Conservation (phyloP, 2,797 vertebrate genomes). For the Triplophysa bombifrons region DNA sequence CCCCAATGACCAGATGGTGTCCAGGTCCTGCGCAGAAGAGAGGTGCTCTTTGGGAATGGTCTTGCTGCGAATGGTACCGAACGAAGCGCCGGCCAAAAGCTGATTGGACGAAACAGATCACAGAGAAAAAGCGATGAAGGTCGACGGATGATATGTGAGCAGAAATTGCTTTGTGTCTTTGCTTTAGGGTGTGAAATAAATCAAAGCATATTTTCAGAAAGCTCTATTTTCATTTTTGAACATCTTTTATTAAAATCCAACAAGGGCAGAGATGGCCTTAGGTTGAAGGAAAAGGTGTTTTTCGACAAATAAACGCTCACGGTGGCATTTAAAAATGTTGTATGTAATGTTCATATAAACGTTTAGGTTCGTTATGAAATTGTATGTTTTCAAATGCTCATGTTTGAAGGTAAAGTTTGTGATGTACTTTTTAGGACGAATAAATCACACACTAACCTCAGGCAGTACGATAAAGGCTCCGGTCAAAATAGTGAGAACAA, state of each 20-base stretch:
- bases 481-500: constrained; percentile 93
- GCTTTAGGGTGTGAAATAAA: constrained; percentile 63
- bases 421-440: background rate
- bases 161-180: constrained; percentile 66
- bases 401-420: background rate
- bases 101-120: constrained; percentile 60
- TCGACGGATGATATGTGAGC: constrained; percentile 48
- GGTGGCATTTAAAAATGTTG: background rate
- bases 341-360: background rate
- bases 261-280: constrained; percentile 3
- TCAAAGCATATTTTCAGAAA: constrained; percentile 53
- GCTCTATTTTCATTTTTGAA: constrained; percentile 24
- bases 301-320: background rate
- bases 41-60: constrained; percentile 86
- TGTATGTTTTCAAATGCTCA: background rate
- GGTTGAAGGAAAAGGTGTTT: constrained; percentile 7
- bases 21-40: constrained; percentile 91
- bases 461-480: constrained; percentile 96
- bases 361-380: background rate
- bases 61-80: constrained; percentile 91
- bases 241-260: background rate
- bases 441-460: constrained; percentile 81
- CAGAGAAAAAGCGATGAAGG: constrained; percentile 42
- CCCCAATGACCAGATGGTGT: constrained; percentile 99
- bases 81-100: constrained; percentile 90